A percentile compares a stretch with the other conserved stretches of the same genome.
Conservation (phyloP, 2,797 vertebrate genomes). For the Benthosema pterotum region DNA sequence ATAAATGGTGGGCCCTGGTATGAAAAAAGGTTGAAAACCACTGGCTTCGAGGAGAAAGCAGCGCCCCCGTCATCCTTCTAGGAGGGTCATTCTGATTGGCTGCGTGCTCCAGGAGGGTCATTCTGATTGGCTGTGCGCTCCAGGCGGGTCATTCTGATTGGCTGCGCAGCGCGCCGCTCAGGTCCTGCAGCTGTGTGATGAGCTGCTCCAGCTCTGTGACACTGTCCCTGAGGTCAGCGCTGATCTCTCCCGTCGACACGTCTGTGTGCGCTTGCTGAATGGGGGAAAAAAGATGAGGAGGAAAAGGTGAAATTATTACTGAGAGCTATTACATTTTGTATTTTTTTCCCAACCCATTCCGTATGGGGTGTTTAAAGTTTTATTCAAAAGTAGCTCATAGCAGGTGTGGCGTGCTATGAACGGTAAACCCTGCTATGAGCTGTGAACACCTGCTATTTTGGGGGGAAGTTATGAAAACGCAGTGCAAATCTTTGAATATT, state of each 20-base stretch:
- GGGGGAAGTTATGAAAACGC: too few species aligned
- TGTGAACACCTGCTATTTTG: too few species aligned
- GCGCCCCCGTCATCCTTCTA: too few species aligned
- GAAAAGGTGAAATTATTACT: not conserved
- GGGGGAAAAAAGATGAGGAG: not conserved
- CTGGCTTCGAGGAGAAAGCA: not conserved
- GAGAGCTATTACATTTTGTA: too few species aligned
- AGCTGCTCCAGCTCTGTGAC: conserved; percentile 80
- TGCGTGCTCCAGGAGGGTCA: conserved; percentile 77
- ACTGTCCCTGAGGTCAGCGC: conserved; percentile 78
- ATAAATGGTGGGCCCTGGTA: too few species aligned
- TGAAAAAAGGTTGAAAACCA: too few species aligned
- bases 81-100: conserved; percentile 65
- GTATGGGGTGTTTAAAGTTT: too few species aligned
- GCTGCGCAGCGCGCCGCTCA: conserved; percentile 80
- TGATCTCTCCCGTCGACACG: conserved; percentile 80
- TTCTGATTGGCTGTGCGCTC: conserved; percentile 70
- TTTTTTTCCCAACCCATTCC: too few species aligned
- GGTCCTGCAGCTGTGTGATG: conserved; percentile 84
- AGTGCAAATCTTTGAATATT: too few species aligned
- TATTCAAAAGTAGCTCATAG: too few species aligned
- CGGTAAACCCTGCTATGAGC: too few species aligned
- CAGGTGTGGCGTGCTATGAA: too few species aligned
- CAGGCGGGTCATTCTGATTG: conserved; percentile 59
- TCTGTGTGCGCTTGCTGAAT: conserved; percentile 90